Conservation (phyloP, 2,113 vertebrate species). For the Agapornis roseicollis region DNA sequence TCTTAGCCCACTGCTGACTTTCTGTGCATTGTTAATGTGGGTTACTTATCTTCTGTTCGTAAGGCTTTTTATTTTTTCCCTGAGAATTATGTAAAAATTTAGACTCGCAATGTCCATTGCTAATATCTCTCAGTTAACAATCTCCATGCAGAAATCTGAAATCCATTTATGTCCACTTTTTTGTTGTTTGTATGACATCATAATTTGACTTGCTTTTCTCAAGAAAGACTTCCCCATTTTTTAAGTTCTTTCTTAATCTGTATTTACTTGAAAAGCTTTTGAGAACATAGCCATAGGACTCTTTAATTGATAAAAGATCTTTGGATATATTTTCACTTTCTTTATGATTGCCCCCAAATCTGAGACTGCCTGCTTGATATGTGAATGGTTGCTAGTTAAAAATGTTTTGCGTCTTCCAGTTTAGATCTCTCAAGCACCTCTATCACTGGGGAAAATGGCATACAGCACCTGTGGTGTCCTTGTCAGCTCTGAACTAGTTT, state of each 20-base stretch:
- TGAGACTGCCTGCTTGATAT: neutral
- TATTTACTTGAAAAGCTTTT: neutral
- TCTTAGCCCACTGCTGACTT: neutral
- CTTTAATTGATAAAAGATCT: constrained; percentile 7
- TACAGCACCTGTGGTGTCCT: neutral
- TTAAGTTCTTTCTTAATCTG: neutral
- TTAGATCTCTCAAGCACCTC: neutral
- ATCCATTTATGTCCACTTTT: neutral
- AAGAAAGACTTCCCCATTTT: neutral
- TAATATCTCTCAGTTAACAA: neutral
- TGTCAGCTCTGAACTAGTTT: constrained; percentile 5
- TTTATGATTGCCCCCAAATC: neutral
- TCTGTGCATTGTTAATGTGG: neutral
- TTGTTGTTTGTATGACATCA: neutral
- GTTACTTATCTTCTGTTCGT: neutral
- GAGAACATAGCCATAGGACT: neutral
- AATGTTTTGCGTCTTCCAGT: neutral
- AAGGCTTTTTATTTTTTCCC: neutral
- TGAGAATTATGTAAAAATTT: neutral
- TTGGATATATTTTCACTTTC: neutral
- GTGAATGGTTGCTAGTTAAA: neutral
- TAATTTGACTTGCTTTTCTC: neutral
- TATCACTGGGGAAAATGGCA: neutral
- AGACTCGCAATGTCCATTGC: neutral
- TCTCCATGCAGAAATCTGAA: neutral